Evolutionary conservation across 2,797 vertebrate species (phyloP), one percentile per base, ranked within the genome.

Genomic region (Emys orbicularis): DNA sequence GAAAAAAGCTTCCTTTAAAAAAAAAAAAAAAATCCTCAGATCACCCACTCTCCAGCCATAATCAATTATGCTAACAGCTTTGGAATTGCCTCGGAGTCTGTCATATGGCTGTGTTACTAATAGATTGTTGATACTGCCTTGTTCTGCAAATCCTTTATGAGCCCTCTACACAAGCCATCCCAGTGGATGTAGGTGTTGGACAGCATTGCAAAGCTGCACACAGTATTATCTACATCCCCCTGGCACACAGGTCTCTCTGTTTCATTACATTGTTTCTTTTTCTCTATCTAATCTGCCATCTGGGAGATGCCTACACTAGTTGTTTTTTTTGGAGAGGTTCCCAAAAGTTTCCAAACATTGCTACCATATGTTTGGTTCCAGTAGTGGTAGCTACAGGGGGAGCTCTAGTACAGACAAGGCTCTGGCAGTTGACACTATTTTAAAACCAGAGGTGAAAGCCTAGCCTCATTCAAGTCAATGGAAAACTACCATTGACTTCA

Each of bases 91-190:
- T 86, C 59, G 9, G 50, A 92, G 83, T 83, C 37, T 96, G 84
- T 92, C 86, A 91, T 84, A 91, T 91, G 16, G 44, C 41, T 95
- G 19, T 79, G 31, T 85, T 93, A 88, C 90, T 93, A 93, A 96
- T 83, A 88, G 54, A 59, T 81, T 89, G 92, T 88, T 88, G 94
- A 96, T 86, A 84, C 15, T 56, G 37, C 68, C 65, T 84, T 96
- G 90, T 96, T 86, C 90, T 95, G 83, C 85, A 94, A 92, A 88
- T 84, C 81, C 88, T 96, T 90, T 90, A 79, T 76, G 81, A 96
- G 90, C 93, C 76, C 92, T 92, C 92, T 89, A 93, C 84, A 86
- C 91, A 92, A 97, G 89, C 92, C 84, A 65, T 95, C 94, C 94
- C 94, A 68, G 81, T 94, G 93, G 94, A 97, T 90, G 90, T 0